Percentiles rank a stretch among this genome's conserved stretches.
These are phyloP conservation scores for Rhizoglyphus robini DNA, from an alignment of 1,140 invertebrate genomes.

Conservation along the genomic window DNA sequence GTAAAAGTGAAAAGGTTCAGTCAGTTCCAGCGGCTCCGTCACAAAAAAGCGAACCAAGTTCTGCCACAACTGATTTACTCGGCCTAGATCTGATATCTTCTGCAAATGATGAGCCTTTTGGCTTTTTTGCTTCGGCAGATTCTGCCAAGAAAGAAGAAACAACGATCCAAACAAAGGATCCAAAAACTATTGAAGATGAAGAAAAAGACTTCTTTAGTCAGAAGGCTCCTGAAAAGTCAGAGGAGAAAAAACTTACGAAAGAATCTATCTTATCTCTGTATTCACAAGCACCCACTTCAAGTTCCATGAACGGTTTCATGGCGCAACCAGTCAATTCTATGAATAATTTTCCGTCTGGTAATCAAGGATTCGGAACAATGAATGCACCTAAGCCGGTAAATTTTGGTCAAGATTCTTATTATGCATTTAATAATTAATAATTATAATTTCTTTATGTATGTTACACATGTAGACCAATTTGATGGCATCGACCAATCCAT, in stretches of 20 bases:
- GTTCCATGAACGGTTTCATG: neutral
- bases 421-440: too few species aligned
- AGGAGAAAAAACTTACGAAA: constrained; percentile 69
- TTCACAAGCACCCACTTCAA: constrained; percentile 20
- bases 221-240: constrained; percentile 43
- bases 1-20: constrained; percentile 10
- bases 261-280: constrained; percentile 86
- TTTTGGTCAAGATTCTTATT: too few species aligned
- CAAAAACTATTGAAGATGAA: constrained; percentile 36
- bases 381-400: neutral
- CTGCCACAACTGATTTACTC: constrained; percentile 20
- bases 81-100: constrained; percentile 12
- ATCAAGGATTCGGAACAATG: neutral
- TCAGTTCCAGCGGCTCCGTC: neutral
- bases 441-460: neutral
- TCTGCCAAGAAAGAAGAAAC: neutral
- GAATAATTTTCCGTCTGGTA: neutral
- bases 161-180: neutral
- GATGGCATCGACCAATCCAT: constrained; percentile 16
- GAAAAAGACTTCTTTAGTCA: constrained; percentile 83
- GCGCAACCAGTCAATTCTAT: neutral
- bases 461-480: constrained; percentile 4
- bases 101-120: constrained; percentile 20
- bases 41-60: neutral
- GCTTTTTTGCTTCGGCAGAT: constrained; percentile 16